phyloP scores from a whole-genome alignment of 2,113 vertebrate genomes.

The Suncus etruscus region DNA sequence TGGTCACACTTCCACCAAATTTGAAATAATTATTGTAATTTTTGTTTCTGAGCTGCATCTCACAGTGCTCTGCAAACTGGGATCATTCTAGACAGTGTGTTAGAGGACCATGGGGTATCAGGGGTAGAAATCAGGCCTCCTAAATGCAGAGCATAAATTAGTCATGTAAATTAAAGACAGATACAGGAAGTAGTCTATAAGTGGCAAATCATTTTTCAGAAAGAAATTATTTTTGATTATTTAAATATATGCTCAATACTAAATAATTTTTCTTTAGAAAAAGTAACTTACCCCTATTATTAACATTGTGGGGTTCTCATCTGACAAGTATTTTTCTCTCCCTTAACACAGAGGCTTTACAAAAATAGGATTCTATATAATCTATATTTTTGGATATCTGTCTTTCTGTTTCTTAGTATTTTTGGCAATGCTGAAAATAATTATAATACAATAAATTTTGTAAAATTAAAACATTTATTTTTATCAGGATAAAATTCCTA shows the following conservation, averaged over 20 bases:
- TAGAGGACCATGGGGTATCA: no score
- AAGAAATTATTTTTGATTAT: conserved; percentile 55
- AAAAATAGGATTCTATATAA: neutral
- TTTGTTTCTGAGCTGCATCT: no score
- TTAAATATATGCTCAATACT: conserved; percentile 7
- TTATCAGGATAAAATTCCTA: conserved; percentile 58
- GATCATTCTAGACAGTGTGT: no score
- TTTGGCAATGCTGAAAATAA: conserved; percentile 8
- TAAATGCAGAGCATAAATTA: no score
- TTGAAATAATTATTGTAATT: conserved; percentile 14
- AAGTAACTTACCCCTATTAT: conserved; percentile 1
- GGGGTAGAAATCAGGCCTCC: no score
- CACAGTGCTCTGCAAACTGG: no score
- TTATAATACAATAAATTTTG: neutral
- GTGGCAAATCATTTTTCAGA: neutral
- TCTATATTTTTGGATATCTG: neutral
- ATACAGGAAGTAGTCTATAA: neutral
- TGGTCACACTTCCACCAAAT: conserved; percentile 21
- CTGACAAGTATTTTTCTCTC: neutral
- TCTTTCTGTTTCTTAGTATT: conserved; percentile 41
- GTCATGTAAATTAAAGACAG: no score
- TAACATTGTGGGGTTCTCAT: conserved; percentile 25
- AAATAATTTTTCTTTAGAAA: neutral
- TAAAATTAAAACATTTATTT: conserved; percentile 9
- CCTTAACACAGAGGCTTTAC: neutral